Conservation (phyloP, 2,113 vertebrate genomes). For the Motacilla tschutschensis region DNA sequence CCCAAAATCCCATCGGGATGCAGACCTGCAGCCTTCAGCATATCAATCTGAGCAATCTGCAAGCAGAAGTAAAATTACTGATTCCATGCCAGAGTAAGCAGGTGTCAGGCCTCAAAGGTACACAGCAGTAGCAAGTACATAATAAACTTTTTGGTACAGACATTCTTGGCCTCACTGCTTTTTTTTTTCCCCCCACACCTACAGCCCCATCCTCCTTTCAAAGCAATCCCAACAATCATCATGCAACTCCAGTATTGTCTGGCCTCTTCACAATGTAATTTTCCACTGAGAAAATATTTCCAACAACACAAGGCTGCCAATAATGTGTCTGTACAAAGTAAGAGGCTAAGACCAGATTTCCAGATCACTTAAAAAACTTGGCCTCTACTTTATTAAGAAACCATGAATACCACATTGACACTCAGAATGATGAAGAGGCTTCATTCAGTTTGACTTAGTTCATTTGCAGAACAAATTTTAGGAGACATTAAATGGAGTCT, state of each 20-base stretch:
- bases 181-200: background rate
- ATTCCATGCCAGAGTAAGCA: background rate
- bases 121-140: background rate
- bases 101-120: background rate
- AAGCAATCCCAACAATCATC: background rate
- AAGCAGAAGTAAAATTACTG: background rate
- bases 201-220: background rate
- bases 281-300: background rate
- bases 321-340: background rate
- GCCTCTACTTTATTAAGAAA: background rate
- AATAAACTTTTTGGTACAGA: background rate
- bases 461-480: background rate
- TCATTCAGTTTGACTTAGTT: background rate
- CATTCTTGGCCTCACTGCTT: background rate
- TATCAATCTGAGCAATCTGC: conserved; percentile 91
- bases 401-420: background rate
- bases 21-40: conserved; percentile 85
- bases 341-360: background rate
- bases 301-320: background rate
- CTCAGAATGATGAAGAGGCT: background rate
- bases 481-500: background rate
- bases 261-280: background rate
- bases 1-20: conserved; percentile 90
- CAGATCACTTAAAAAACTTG: background rate
- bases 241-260: background rate